Conservation (phyloP, 2,797 vertebrate genomes). For the Florisuga fusca region DNA sequence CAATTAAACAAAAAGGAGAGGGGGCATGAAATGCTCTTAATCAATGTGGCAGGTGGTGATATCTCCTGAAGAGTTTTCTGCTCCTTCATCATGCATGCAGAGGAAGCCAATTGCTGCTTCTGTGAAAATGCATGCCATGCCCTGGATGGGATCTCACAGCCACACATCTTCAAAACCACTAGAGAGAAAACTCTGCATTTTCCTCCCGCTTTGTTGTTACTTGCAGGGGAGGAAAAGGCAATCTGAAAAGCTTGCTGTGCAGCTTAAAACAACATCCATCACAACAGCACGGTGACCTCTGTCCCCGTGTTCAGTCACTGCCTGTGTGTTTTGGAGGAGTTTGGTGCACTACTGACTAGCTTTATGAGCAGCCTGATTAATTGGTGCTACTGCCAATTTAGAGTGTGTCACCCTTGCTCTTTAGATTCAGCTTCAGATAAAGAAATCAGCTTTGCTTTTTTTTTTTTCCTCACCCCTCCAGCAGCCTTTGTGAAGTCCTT, state of each 20-base stretch:
- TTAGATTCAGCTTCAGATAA: constrained; percentile 28
- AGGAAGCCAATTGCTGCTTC: background rate
- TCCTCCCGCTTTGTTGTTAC: background rate
- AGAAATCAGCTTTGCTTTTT: background rate
- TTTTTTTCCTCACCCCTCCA: background rate
- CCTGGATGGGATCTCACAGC: background rate
- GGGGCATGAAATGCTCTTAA: background rate
- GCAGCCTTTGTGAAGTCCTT: constrained; percentile 22
- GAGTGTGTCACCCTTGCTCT: background rate
- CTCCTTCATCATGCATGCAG: background rate
- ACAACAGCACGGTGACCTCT: background rate
- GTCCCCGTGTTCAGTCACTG: background rate
- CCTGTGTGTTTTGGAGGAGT: background rate
- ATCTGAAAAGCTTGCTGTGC: background rate
- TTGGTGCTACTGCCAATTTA: background rate
- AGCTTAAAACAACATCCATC: background rate
- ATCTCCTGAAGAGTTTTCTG: background rate
- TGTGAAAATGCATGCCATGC: background rate
- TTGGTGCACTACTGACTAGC: background rate
- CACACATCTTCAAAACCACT: background rate
- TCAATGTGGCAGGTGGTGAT: background rate
- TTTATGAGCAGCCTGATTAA: constrained; percentile 16
- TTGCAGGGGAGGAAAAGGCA: background rate
- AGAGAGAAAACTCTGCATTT: background rate
- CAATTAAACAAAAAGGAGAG: background rate